Base-by-base conservation (phyloP, 2,113 vertebrate genomes). In the Epinephelus cyanopodus region DNA sequence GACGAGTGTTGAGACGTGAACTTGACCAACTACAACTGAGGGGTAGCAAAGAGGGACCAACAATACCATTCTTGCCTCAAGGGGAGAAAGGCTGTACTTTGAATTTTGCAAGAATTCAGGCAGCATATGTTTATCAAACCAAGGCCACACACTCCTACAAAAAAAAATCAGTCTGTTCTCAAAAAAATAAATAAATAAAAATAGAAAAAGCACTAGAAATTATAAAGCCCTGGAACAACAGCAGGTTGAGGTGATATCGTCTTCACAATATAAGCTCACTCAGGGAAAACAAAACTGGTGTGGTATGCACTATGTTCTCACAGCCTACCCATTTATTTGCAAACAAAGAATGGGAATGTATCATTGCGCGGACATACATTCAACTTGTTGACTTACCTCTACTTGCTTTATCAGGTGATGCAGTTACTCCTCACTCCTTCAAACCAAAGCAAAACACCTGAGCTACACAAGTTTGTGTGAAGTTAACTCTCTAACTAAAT, bases 381-480 rank as follows among this genome's bases (percentile, higher is more conserved):
- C 45, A 52, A 63, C 81, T 69, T 89, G 84, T 84, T 83, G 75
- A 66, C 11, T 83, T 74, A 25, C 63, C 56, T 63, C 61, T 39
- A 6, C 54, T 66, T 53, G 47, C 69, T 79, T 79, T 77, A 78
- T 85, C 66, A 77, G 78, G 69, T 64, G 68, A 68, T 84, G 74
- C 80, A 88, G 74, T 73, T 79, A 14, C 79, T 84, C 70, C 71
- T 83, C 70, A 71, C 61, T 62, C 76, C 37, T 63, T 76, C 54
- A 82, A 64, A 52, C 54, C 18, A 61, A 33, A 71, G 48, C 68
- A 80, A 92, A 91, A 90, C 84, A 89, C 89, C 81, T 89, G 63
- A 89, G 81, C 84, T 89, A 53, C 53, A 88, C 82, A 91, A 66
- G 54, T 91, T 91, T 92, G 70, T 88, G 67, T 47, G 56, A 81